phyloP scores from a whole-genome alignment of 1,140 invertebrate genomes.

The Amyelois transitella region DNA sequence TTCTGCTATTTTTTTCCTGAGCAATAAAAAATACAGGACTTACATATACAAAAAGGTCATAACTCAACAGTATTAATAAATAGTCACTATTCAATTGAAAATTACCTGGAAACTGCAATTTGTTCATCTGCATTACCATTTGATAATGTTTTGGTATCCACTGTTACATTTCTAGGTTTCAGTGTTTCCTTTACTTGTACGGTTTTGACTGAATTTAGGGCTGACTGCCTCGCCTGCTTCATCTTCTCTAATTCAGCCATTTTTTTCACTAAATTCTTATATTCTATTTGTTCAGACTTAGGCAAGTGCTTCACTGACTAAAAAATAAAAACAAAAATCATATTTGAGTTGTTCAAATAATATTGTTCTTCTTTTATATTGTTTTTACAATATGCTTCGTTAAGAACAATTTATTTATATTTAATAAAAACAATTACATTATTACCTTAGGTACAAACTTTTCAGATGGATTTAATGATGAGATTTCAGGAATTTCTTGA shows the following conservation, averaged over 20 bases:
- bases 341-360: no score
- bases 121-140: slow-evolving; percentile 47
- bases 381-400: no score
- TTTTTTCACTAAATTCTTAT: slow-evolving; percentile 64
- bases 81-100: not conserved
- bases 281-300: slow-evolving; percentile 67
- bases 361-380: no score
- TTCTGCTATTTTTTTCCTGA: slow-evolving; percentile 65
- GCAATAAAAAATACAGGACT: slow-evolving; percentile 18
- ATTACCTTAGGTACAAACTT: slow-evolving; percentile 65
- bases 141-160: slow-evolving; percentile 20
- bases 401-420: slow-evolving; percentile 4
- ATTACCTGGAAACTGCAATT: slow-evolving; percentile 58
- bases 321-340: slow-evolving; percentile 17
- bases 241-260: slow-evolving; percentile 70
- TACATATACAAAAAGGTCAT: not conserved
- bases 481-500: slow-evolving; percentile 13
- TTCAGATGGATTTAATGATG: slow-evolving; percentile 28
- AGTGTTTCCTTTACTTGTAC: slow-evolving; percentile 37
- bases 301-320: slow-evolving; percentile 68
- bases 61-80: slow-evolving; percentile 5
- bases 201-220: slow-evolving; percentile 27
- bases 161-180: slow-evolving; percentile 32
- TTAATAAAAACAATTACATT: not conserved
- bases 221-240: slow-evolving; percentile 48